Conservation (phyloP, 2,888 invertebrate species). For the Rhynchonema sp. region DNA sequence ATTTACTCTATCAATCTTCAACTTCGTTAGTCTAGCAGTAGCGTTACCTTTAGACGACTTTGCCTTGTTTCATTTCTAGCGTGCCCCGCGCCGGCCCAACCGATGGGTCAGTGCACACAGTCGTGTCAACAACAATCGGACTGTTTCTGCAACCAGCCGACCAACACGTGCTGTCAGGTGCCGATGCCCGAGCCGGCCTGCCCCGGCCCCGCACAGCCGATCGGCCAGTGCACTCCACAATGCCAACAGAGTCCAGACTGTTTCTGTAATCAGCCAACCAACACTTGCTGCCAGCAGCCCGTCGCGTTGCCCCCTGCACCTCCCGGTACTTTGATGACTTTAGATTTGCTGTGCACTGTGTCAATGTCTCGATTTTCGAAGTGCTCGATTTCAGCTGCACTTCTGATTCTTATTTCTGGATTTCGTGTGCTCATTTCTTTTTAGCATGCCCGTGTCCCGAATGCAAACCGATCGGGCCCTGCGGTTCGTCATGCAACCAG, state of each 20-base stretch:
- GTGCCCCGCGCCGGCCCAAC: background rate
- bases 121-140: background rate
- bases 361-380: too few relatives aligned
- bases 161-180: background rate
- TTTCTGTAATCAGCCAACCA: background rate
- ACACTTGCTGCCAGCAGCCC: background rate
- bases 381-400: too few relatives aligned
- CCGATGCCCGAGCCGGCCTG: background rate
- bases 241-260: background rate
- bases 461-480: background rate
- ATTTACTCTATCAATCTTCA: too few relatives aligned
- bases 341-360: too few relatives aligned
- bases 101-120: background rate
- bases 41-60: too few relatives aligned
- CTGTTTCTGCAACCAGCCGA: background rate
- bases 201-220: background rate
- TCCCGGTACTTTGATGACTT: too few relatives aligned
- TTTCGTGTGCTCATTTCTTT: too few relatives aligned
- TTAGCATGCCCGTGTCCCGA: background rate
- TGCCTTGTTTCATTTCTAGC: background rate
- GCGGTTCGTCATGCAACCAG: background rate
- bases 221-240: background rate
- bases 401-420: too few relatives aligned
- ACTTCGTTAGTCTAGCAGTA: too few relatives aligned
- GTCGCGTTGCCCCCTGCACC: too few relatives aligned